Percentiles rank a stretch among this genome's conserved stretches.
Conservation (phyloP, 2,888 invertebrate genomes). For the Leistus spinibarbis region DNA sequence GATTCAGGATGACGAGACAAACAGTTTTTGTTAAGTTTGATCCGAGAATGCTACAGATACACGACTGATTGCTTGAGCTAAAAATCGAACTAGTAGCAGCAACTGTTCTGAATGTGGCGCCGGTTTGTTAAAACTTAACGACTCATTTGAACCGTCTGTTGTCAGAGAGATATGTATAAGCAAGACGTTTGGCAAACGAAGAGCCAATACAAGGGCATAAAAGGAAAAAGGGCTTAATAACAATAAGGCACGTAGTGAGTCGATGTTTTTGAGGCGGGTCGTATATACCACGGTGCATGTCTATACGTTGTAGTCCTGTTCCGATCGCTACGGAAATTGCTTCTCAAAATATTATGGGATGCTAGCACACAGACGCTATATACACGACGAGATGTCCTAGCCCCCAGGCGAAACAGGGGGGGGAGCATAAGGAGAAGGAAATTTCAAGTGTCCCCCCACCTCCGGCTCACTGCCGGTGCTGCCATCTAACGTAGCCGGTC, state of each 20-base stretch:
- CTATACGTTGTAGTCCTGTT: conserved; percentile 29
- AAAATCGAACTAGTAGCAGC: too few relatives aligned
- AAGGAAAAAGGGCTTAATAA: conserved; percentile 15
- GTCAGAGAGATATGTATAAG: background rate
- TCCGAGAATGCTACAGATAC: too few relatives aligned
- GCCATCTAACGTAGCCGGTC: conserved; percentile 34
- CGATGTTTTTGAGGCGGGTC: conserved; percentile 23
- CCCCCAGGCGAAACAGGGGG: background rate
- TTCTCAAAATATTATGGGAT: conserved; percentile 37
- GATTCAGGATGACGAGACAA: too few relatives aligned
- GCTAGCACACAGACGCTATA: conserved; percentile 1
- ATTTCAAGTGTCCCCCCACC: conserved; percentile 45
- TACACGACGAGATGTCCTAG: conserved; percentile 6
- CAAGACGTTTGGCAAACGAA: background rate
- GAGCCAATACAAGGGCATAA: background rate
- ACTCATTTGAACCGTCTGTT: too few relatives aligned
- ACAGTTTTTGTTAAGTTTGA: too few relatives aligned
- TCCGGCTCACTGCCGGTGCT: background rate
- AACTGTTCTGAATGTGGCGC: too few relatives aligned
- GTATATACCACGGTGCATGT: conserved; percentile 22
- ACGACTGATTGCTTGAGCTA: too few relatives aligned
- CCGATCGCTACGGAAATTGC: conserved; percentile 37
- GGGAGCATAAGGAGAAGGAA: conserved; percentile 41
- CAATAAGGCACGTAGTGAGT: conserved; percentile 22
- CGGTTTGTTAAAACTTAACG: too few relatives aligned